Base-by-base conservation (phyloP, 2,888 invertebrate genomes). In the Sphecodes monilicornis region DNA sequence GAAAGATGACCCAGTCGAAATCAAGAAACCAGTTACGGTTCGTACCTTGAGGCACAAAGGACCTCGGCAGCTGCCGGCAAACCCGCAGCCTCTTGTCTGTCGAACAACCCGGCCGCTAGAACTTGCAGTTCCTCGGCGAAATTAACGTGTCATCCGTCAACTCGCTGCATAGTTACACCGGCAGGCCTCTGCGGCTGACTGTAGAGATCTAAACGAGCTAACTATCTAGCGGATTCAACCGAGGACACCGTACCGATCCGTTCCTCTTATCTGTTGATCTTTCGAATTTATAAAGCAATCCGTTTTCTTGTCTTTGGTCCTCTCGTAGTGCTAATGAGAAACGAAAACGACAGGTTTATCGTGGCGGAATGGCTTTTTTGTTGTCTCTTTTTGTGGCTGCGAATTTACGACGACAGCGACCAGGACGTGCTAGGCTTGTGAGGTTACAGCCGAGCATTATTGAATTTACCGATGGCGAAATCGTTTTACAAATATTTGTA, bases 131-230 rank as follows among this genome's bases (percentile, higher is more conserved):
- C 46, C 79, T 81, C 75, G 69, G 22, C 78, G 78, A 86, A 88
- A 88, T 88, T 86, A 88, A 88, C 88, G 83, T 76, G 74, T 75
- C 82, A 78, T 82, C 82, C 70, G 78, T 75, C 82, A 78, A 73
- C 81, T 76, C 32, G 60, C 4, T 16, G 43, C 81, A 54, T 69
- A 73, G 76, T 73, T 76, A n/a, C 80, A 54, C 64, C 8, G 18
- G 8, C 29, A 50, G 50, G 73, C 64, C 32, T 76, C 69, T 41
- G 46, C 70, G 64, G 10, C n/a, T 16, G 68, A 74, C 78, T 82
- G 73, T 78, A 50, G 29, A 10, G 22, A 6, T 26, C 43, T 22
- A 26, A 54, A 75, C 64, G 72, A 74, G 73, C 76, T 76, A 74
- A 84, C 70, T 82, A 50, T 73, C 69, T 68, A 57, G 29, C 36